These are phyloP conservation scores for Pseudopodoces humilis DNA, from an alignment of 2,113 vertebrate species.

Conservation along the genomic window DNA sequence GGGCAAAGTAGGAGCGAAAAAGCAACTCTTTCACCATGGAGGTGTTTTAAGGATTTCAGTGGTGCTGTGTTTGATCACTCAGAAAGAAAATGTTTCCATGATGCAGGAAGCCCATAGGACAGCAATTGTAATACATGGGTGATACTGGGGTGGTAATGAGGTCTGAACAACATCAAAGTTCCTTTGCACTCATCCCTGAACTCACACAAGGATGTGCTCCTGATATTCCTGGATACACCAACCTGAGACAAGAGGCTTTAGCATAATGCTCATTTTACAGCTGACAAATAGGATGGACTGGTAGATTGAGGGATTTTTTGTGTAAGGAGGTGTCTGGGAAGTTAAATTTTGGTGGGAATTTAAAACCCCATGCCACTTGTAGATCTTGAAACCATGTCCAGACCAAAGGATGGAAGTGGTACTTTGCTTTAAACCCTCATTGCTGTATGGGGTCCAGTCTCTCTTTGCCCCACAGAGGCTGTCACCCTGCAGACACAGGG, in stretches of 20 bases:
- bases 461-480: not conserved
- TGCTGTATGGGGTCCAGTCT: not conserved
- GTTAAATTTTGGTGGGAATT: not conserved
- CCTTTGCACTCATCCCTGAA: not conserved
- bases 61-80: not conserved
- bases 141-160: not conserved
- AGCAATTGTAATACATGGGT: not conserved
- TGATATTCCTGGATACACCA: not conserved
- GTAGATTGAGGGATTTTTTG: not conserved
- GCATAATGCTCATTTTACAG: not conserved
- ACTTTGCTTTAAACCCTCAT: not conserved
- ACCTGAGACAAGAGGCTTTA: not conserved
- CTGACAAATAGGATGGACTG: not conserved
- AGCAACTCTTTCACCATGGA: not conserved
- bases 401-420: accelerated
- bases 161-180: not conserved
- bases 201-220: not conserved
- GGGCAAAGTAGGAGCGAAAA: not conserved
- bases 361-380: not conserved
- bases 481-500: not conserved
- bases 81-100: not conserved
- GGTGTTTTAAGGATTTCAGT: not conserved
- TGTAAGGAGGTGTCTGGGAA: not conserved
- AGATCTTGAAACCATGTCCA: not conserved
- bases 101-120: not conserved